Conservation (phyloP, 2,797 vertebrate species). For the Mycteria americana region DNA sequence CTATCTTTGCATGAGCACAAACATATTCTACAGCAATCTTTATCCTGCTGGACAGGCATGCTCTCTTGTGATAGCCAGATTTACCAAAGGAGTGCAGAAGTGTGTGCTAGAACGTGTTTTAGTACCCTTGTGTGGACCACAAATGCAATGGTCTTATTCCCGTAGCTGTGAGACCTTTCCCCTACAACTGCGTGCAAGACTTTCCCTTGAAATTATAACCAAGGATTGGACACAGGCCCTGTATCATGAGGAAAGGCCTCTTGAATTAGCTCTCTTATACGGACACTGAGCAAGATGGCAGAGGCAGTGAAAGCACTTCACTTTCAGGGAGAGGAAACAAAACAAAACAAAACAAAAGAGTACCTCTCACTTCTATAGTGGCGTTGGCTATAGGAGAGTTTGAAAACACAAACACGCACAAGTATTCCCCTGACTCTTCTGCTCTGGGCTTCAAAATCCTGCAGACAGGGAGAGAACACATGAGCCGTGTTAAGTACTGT, state of each 20-base stretch:
- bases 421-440: conserved; percentile 94
- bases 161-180: rapidly evolving
- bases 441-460: conserved; percentile 91
- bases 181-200: rapidly evolving
- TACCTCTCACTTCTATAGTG: conserved; percentile 98
- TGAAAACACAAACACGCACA: conserved; percentile 92
- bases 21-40: neutral
- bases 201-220: neutral
- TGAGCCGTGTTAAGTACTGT: neutral
- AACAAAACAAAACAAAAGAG: conserved; percentile 6
- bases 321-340: neutral
- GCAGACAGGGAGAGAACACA: conserved; percentile 65
- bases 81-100: neutral
- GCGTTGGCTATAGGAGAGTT: conserved; percentile 90
- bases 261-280: no score
- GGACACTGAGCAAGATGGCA: rapidly evolving
- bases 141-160: rapidly evolving
- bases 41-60: neutral
- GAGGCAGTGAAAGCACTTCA: neutral
- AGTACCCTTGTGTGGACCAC: neutral
- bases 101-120: rapidly evolving
- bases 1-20: neutral
- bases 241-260: neutral
- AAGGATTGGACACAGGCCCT: neutral
- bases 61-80: neutral